Conservation (phyloP, 2,888 invertebrate genomes). For the Malachius bipustulatus region DNA sequence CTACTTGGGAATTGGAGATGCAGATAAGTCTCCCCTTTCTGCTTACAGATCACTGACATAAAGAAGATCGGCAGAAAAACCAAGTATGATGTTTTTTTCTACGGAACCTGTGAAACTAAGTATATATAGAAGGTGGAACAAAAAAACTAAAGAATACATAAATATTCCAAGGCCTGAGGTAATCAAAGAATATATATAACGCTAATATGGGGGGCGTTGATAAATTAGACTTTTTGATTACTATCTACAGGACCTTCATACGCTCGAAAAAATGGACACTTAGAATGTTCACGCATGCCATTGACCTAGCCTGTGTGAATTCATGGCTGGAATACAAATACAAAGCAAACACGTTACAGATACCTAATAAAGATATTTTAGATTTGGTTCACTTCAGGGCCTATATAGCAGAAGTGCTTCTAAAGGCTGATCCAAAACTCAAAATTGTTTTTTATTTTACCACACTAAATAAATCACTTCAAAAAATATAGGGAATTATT, state of each 20-base stretch:
- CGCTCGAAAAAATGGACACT: slow-evolving; percentile 19
- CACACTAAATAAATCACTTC: too few relatives aligned
- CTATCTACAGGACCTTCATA: slow-evolving; percentile 21
- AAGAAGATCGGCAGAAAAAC: too few relatives aligned
- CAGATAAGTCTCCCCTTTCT: too few relatives aligned
- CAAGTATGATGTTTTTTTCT: too few relatives aligned
- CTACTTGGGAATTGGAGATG: too few relatives aligned
- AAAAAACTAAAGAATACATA: slow-evolving; percentile 17
- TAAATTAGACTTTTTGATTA: slow-evolving; percentile 22
- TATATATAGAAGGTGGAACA: slow-evolving; percentile 20
- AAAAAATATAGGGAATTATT: too few relatives aligned
- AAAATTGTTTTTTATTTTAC: too few relatives aligned
- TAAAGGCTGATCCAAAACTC: slow-evolving; percentile 10
- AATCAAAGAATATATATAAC: slow-evolving; percentile 21
- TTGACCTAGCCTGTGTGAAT: slow-evolving; percentile 13
- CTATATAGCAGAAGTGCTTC: slow-evolving; percentile 14
- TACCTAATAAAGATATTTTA: slow-evolving; percentile 13
- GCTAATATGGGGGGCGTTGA: slow-evolving; percentile 25
- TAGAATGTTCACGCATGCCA: slow-evolving; percentile 16
- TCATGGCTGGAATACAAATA: slow-evolving; percentile 15
- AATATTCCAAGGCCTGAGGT: slow-evolving; percentile 20
- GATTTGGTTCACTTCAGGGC: slow-evolving; percentile 15
- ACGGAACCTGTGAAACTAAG: slow-evolving; percentile 18
- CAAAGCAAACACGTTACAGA: slow-evolving; percentile 7
- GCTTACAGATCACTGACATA: too few relatives aligned